A percentile compares a stretch with the other conserved stretches of the same genome.
Evolutionary conservation across 2,888 invertebrate species (phyloP).

Genomic region (Calliphora vomitoria): DNA sequence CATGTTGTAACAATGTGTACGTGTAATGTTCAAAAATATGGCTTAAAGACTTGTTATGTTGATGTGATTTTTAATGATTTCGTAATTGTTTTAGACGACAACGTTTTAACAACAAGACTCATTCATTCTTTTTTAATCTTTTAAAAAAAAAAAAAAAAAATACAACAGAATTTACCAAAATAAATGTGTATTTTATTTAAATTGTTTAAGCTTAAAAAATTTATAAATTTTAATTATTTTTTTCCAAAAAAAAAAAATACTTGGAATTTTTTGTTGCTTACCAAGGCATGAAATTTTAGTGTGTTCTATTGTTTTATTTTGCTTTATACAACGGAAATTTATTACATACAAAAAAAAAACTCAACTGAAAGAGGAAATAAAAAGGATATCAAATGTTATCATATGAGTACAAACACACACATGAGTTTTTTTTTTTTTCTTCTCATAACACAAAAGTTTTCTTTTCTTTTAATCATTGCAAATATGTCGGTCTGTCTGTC

Average conservation of each 20-base stretch:
- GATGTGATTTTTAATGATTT: slow-evolving; percentile 79
- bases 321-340: slow-evolving; percentile 49
- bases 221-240: slow-evolving; percentile 58
- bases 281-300: slow-evolving; percentile 62
- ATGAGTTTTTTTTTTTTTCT: slow-evolving; percentile 3
- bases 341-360: slow-evolving; percentile 43
- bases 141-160: not conserved
- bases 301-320: slow-evolving; percentile 53
- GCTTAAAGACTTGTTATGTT: slow-evolving; percentile 74
- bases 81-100: slow-evolving; percentile 80
- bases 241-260: not conserved
- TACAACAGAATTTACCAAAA: not conserved
- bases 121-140: slow-evolving; percentile 44
- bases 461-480: slow-evolving; percentile 21
- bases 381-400: slow-evolving; percentile 71
- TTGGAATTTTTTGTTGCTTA: slow-evolving; percentile 42
- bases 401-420: slow-evolving; percentile 47
- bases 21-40: slow-evolving; percentile 67
- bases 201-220: slow-evolving; percentile 58
- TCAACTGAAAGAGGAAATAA: slow-evolving; percentile 54
- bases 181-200: slow-evolving; percentile 62
- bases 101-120: slow-evolving; percentile 67
- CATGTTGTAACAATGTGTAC: not conserved
- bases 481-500: slow-evolving; percentile 4
- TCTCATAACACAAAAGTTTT: not conserved